These are phyloP conservation scores for Anabas testudineus DNA, from an alignment of 2,797 vertebrate species.

Conservation along the genomic window DNA sequence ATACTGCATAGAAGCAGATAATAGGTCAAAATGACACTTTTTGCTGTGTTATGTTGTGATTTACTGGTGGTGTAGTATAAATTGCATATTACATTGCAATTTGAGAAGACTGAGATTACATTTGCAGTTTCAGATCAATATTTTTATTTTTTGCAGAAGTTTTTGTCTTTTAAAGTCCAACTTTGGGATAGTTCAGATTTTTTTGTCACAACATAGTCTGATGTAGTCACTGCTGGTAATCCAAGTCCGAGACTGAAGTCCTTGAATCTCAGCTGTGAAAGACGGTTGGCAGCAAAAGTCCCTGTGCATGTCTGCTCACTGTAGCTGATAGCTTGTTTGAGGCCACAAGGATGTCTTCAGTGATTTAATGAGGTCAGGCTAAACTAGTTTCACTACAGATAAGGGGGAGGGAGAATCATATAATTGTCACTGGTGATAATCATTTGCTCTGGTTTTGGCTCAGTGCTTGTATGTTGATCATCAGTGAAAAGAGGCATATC, in stretches of 20 bases:
- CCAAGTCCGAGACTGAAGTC: slow-evolving; percentile 9
- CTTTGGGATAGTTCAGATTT: neutral
- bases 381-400: slow-evolving; percentile 71
- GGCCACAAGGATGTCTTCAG: slow-evolving; percentile 65
- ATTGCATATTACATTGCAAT: too few species aligned
- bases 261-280: slow-evolving; percentile 17
- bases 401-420: slow-evolving; percentile 51
- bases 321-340: slow-evolving; percentile 64
- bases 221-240: neutral
- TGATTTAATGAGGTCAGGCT: slow-evolving; percentile 77
- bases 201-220: neutral
- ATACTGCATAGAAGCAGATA: neutral
- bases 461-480: slow-evolving; percentile 1
- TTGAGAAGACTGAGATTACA: too few species aligned
- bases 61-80: neutral
- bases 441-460: slow-evolving; percentile 50
- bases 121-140: too few species aligned
- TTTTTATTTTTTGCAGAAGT: neutral
- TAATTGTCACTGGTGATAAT: slow-evolving; percentile 59
- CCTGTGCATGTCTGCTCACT: slow-evolving; percentile 51
- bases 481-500: slow-evolving; percentile 4
- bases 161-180: neutral
- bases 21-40: neutral
- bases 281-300: slow-evolving; percentile 15
- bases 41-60: neutral